Evolutionary conservation across 2,888 invertebrate species (phyloP).

Genomic region (Flabesymbios commensalis): DNA sequence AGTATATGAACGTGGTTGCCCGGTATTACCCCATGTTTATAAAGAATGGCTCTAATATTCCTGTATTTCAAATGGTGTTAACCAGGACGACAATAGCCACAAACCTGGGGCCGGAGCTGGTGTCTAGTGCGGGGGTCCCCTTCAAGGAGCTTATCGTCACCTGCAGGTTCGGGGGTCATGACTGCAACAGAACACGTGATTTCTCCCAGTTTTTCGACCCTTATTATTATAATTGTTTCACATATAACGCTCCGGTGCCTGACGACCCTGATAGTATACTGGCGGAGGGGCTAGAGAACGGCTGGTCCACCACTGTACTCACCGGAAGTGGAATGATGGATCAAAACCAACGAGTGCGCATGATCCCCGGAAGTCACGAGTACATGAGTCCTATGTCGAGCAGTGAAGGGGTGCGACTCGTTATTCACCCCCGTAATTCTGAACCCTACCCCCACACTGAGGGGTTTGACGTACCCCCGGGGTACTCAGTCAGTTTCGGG

Average conservation of each 20-base stretch:
- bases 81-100: conserved; percentile 31
- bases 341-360: conserved; percentile 25
- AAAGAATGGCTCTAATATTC: conserved; percentile 7
- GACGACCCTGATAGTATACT: conserved; percentile 16
- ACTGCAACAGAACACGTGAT: conserved; percentile 24
- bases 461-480: conserved; percentile 35
- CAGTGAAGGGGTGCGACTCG: conserved; percentile 31
- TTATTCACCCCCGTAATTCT: conserved; percentile 30
- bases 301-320: conserved; percentile 32
- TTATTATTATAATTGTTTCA: conserved; percentile 36
- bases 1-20: conserved; percentile 25
- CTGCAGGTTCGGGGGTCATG: conserved; percentile 28
- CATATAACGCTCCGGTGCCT: conserved; percentile 25
- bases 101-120: conserved; percentile 19
- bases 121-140: conserved; percentile 27
- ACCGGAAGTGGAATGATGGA: conserved; percentile 34
- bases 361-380: conserved; percentile 34
- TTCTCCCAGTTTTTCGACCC: conserved; percentile 33
- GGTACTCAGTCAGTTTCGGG: conserved; percentile 32
- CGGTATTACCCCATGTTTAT: conserved; percentile 30
- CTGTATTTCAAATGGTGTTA: conserved; percentile 28
- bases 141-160: conserved; percentile 36
- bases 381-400: conserved; percentile 34
- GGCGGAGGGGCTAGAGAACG: conserved; percentile 34
- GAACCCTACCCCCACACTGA: conserved; percentile 35